Evolutionary conservation across 2,888 invertebrate genomes (phyloP), one percentile per base, ranked within the genome.

Genomic region (Tubiluchus corallicola): DNA sequence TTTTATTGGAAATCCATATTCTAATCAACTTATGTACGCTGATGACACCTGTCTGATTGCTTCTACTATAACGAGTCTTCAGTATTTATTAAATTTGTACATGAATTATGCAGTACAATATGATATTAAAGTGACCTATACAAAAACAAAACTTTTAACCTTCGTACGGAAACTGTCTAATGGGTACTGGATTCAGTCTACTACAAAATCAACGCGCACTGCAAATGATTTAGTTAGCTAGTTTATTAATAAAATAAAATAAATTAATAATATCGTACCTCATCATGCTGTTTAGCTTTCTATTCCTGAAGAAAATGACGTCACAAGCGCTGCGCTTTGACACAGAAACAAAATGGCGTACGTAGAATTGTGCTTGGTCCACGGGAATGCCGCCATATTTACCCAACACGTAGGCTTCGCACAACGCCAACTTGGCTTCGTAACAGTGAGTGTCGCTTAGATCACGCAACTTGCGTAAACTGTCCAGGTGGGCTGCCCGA

Each of bases 231-330:
- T 29, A 9, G 29, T 29, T n/a, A 29, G 29, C 29, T 29, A n/a
- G n/a, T 9, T n/a, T 29, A 29, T 9, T n/a, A 29, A 29, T n/a
- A 9, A 29, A 29, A 29, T 9, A 29, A 29, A 29, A n/a, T 29
- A n/a, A 9, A 29, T 29, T 9, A n/a, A 29, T 29, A n/a, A 29
- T 29, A 29, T 29, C 5, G n/a, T 50, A 60, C 60, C 60, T 59
- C 59, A 60, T 61, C 40, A 57, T 56, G 17, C 55, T 53, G 13
- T 58, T 59, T 15, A 60, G 53, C 45, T 59, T 56, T 37, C 51
- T 51, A 46, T 52, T 53, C 41, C 50, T 47, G 29, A 47, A 44
- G 49, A 56, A 59, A 38, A 57, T 53, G 19, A 54, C 53, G 42
- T 56, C 53, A 43, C 56, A 53, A 47, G 54, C 51, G 3, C 54